A percentile compares a stretch with the other conserved stretches of the same genome.
Evolutionary conservation across 2,888 invertebrate genomes (phyloP).

Genomic region (Pandemis heparana): DNA sequence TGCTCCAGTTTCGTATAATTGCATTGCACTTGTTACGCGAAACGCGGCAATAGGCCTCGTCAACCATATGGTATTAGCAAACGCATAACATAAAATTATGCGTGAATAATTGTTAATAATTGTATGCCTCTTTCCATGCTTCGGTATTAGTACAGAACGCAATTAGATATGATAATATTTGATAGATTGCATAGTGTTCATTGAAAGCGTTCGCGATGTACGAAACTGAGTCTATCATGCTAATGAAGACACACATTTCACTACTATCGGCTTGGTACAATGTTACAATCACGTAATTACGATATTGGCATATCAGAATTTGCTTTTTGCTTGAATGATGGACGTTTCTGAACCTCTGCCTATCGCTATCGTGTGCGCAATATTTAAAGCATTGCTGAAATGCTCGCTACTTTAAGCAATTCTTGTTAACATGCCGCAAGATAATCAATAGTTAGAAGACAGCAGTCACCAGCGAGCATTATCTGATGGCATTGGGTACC

Average conservation of each 20-base stretch:
- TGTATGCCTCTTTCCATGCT: constrained; percentile 42
- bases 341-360: constrained; percentile 14
- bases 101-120: constrained; percentile 59
- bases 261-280: constrained; percentile 22
- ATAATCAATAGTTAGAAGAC: constrained; percentile 67
- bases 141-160: constrained; percentile 37
- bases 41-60: constrained; percentile 62
- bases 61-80: constrained; percentile 61
- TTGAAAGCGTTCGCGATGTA: constrained; percentile 25
- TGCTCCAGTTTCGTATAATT: constrained; percentile 74
- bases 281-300: constrained; percentile 22
- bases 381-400: constrained; percentile 29
- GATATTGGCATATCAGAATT: constrained; percentile 21
- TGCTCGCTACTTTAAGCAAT: constrained; percentile 5
- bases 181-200: constrained; percentile 29
- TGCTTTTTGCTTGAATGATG: constrained; percentile 16
- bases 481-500: constrained; percentile 72
- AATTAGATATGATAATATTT: constrained; percentile 41
- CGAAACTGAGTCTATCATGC: constrained; percentile 19
- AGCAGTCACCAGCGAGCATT: constrained; percentile 60
- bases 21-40: constrained; percentile 72
- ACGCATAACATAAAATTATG: constrained; percentile 65
- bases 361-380: constrained; percentile 14
- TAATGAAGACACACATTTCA: constrained; percentile 25
- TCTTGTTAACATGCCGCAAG: constrained; percentile 49